Percentiles rank a stretch among this genome's conserved stretches.
Conservation (phyloP, 1,140 invertebrate species). For the Pentalonia nigronervosa region DNA sequence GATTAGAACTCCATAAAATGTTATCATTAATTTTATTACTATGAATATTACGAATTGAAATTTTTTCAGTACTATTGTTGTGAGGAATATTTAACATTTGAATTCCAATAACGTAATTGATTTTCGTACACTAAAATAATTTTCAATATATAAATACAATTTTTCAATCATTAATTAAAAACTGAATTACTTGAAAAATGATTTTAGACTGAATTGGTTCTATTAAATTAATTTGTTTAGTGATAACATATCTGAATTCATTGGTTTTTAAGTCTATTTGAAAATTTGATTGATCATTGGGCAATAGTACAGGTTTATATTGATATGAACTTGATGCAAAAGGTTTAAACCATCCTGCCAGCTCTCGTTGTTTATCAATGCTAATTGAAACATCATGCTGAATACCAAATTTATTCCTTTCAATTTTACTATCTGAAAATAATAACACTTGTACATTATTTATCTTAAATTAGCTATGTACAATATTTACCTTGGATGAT, state of each 20-base stretch:
- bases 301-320: slow-evolving; percentile 47
- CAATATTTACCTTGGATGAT: slow-evolving; percentile 71
- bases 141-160: neutral
- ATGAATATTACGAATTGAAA: slow-evolving; percentile 77
- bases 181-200: slow-evolving; percentile 30
- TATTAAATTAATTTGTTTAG: slow-evolving; percentile 29
- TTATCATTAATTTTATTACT: slow-evolving; percentile 67
- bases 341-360: slow-evolving; percentile 89
- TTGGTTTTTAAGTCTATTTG: slow-evolving; percentile 51
- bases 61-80: slow-evolving; percentile 83
- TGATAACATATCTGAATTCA: slow-evolving; percentile 46
- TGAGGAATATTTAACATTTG: slow-evolving; percentile 88
- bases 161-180: neutral
- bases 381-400: slow-evolving; percentile 90
- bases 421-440: slow-evolving; percentile 71
- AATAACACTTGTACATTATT: slow-evolving; percentile 3
- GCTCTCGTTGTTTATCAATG: slow-evolving; percentile 84
- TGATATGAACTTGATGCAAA: slow-evolving; percentile 59
- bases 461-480: neutral
- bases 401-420: slow-evolving; percentile 88
- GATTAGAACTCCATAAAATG: slow-evolving; percentile 76
- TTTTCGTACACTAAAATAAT: slow-evolving; percentile 51
- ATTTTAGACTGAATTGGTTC: slow-evolving; percentile 52
- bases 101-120: slow-evolving; percentile 75
- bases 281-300: slow-evolving; percentile 7